These are phyloP conservation scores for Mandrillus leucophaeus DNA, from an alignment of 2,113 vertebrate species.

Conservation along the genomic window DNA sequence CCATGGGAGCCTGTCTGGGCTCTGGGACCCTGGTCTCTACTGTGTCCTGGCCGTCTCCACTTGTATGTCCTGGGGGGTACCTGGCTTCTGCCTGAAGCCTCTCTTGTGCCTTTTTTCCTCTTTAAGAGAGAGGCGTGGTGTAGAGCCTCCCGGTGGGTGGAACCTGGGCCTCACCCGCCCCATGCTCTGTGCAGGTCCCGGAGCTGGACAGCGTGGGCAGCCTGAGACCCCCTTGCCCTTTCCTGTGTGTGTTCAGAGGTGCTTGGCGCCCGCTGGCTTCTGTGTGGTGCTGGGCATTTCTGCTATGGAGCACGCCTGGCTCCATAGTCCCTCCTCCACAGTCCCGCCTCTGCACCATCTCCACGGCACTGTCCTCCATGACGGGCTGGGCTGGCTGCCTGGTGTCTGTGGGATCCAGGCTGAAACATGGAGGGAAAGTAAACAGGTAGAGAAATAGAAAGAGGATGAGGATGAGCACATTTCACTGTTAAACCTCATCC, in stretches of 20 bases:
- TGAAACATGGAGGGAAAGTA: background rate
- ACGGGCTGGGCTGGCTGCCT: fast-evolving
- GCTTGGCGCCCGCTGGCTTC: background rate
- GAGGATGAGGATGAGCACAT: background rate
- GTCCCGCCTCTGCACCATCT: fast-evolving
- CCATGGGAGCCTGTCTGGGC: background rate
- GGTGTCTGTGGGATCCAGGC: background rate
- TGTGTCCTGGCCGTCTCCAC: fast-evolving
- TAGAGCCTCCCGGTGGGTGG: background rate
- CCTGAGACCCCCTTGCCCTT: background rate
- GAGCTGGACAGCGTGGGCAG: background rate
- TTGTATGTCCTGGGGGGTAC: background rate
- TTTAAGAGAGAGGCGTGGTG: background rate
- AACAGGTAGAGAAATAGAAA: too few relatives aligned
- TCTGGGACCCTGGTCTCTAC: background rate
- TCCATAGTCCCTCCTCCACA: fast-evolving
- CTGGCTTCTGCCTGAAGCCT: background rate
- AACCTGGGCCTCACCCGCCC: background rate
- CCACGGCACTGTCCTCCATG: fast-evolving
- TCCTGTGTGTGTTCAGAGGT: fast-evolving
- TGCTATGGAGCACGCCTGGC: background rate
- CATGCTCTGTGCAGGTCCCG: background rate
- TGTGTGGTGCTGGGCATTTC: background rate
- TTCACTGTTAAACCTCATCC: background rate
- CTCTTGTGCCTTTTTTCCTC: too few relatives aligned